Base-by-base conservation (phyloP, 35 echinoderm and acorn worm species). In the Heliocidaris tuberculata region DNA sequence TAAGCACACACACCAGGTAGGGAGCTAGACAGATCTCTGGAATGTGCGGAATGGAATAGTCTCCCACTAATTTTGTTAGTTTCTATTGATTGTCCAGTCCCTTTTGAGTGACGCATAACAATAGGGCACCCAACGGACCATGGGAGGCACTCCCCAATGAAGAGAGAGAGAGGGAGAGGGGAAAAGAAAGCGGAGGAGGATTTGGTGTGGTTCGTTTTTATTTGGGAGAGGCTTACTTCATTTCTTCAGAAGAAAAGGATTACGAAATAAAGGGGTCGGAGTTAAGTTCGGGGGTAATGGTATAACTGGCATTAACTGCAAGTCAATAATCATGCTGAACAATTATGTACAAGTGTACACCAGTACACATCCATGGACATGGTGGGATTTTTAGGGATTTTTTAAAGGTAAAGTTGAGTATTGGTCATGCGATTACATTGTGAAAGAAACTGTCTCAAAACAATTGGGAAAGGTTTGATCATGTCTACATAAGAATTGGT, bases 81-180 rank as follows among this genome's bases (percentile, higher is more conserved):
- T 78, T 78, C 65, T 19, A 78, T 78, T 78, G 65, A 78, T 78
- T 78, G 65, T 78, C 21, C 27, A 19, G 65, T 78, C 65, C 24
- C 65, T 78, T 56, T 78, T 78, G 65, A 78, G 65, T 78, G 65
- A 78, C 65, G 65, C 65, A 78, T 78, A 78, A 78, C 65, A 78
- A 78, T 78, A 78, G 65, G 27, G 15, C 65, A 78, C 65, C 65
- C 27, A 78, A 2, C 4, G 65, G 65, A 27, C 65, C 65, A 78
- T 78, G 65, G 65, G 65, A 17, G 65, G n/a, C n/a, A 78, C 65
- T 78, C 65, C 65, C 35, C 65, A 78, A 19, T 27, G 21, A 6
- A n/a, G 65, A 24, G 65, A 19, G 65, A 24, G 21, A 19, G 65
- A 78, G 65, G 21, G 21, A 78, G 65, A 24, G 65, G 27, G 17